Percentiles rank a stretch among this genome's conserved stretches.
Conservation (phyloP, 2,888 invertebrate genomes). For the Tachina grossa region DNA sequence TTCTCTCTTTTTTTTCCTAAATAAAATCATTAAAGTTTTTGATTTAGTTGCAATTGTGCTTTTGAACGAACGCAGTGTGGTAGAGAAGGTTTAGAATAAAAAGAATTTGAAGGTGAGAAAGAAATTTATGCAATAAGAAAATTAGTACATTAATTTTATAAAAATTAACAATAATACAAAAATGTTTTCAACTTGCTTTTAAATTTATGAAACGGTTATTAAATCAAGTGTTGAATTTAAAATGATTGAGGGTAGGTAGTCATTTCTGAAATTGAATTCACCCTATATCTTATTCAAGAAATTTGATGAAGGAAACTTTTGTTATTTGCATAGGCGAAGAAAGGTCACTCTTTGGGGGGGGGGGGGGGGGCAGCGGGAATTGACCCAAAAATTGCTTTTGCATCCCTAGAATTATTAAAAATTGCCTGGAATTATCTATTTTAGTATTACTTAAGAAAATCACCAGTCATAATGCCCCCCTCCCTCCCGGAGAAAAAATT, state of each 20-base stretch:
- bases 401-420: no score
- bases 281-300: no score
- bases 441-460: no score
- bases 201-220: neutral
- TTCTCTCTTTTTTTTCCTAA: slow-evolving; percentile 1
- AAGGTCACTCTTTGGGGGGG: no score
- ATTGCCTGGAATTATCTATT: no score
- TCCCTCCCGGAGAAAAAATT: no score
- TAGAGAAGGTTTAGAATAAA: slow-evolving; percentile 17
- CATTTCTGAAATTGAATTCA: neutral
- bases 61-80: slow-evolving; percentile 29
- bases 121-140: slow-evolving; percentile 63
- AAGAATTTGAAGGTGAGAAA: slow-evolving; percentile 47
- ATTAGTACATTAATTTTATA: neutral
- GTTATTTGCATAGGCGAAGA: no score
- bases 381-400: no score
- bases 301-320: no score
- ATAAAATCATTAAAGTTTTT: slow-evolving; percentile 3
- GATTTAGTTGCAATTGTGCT: slow-evolving; percentile 59
- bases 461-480: no score
- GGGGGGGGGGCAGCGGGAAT: no score
- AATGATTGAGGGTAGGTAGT: neutral
- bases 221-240: neutral
- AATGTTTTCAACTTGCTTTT: neutral
- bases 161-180: neutral